These are phyloP conservation scores for Distichodus sexfasciatus DNA, from an alignment of 2,797 vertebrate species.

Conservation along the genomic window DNA sequence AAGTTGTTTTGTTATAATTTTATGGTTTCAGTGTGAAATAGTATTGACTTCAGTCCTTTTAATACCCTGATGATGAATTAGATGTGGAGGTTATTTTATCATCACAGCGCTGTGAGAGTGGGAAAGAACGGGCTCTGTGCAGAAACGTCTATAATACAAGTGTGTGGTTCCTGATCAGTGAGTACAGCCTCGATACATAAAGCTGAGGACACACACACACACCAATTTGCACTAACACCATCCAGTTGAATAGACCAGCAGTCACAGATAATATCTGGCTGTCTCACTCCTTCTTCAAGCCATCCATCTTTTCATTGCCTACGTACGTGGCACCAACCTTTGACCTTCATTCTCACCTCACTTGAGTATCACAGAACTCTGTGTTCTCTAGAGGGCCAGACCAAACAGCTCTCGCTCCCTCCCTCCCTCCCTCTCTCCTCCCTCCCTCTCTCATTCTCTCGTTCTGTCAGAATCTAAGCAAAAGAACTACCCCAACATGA, in stretches of 20 bases:
- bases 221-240: not conserved
- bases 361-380: slow-evolving; percentile 28
- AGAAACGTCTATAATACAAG: not conserved
- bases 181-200: not conserved
- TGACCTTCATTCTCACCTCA: slow-evolving; percentile 38
- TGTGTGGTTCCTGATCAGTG: not conserved
- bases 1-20: no score
- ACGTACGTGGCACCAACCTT: slow-evolving; percentile 15
- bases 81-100: no score
- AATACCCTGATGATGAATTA: no score
- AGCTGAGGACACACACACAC: not conserved
- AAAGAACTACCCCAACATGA: no score
- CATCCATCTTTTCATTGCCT: slow-evolving; percentile 36
- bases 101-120: no score
- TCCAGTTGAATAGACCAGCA: not conserved
- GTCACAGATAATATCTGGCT: not conserved
- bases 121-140: not conserved
- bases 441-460: slow-evolving; percentile 54
- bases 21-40: no score
- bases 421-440: slow-evolving; percentile 59
- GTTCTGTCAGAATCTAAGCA: no score
- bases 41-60: no score
- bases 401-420: slow-evolving; percentile 56
- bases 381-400: slow-evolving; percentile 69
- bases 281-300: not conserved